Conservation (phyloP, 2,113 vertebrate species). For the Gymnogyps californianus region DNA sequence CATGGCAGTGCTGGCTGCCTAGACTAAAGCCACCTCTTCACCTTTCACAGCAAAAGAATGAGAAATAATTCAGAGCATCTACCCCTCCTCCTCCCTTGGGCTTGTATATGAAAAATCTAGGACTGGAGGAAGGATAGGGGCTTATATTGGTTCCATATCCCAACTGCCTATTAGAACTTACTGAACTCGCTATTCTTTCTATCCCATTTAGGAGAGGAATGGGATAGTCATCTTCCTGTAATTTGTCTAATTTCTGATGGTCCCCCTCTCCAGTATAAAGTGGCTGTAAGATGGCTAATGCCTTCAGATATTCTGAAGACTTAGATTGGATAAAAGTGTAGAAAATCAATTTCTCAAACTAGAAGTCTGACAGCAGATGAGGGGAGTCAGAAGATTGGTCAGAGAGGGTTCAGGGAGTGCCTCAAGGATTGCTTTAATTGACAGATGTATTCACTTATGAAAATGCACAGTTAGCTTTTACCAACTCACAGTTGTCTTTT, state of each 20-base stretch:
- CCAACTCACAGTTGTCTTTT: not conserved
- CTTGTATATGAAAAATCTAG: not conserved
- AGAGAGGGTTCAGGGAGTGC: not conserved
- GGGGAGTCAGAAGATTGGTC: not conserved
- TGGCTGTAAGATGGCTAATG: fast-evolving
- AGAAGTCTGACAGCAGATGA: not conserved
- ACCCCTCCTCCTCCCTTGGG: not conserved
- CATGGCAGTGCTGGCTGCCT: not conserved
- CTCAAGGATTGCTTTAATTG: not conserved
- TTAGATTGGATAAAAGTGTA: not conserved
- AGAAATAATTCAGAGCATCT: not conserved
- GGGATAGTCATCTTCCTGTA: not conserved
- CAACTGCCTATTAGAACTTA: not conserved
- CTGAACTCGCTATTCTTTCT: not conserved
- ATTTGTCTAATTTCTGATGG: not conserved
- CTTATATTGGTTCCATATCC: not conserved
- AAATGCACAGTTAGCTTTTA: not conserved
- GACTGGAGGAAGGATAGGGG: not conserved
- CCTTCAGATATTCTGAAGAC: not conserved
- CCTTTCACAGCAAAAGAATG: not conserved
- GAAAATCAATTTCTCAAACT: not conserved
- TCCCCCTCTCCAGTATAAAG: not conserved
- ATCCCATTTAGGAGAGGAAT: not conserved
- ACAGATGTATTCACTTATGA: not conserved
- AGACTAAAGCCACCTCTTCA: not conserved